Evolutionary conservation across 2,113 vertebrate species (phyloP).

Genomic region (Hipposideros armiger): DNA sequence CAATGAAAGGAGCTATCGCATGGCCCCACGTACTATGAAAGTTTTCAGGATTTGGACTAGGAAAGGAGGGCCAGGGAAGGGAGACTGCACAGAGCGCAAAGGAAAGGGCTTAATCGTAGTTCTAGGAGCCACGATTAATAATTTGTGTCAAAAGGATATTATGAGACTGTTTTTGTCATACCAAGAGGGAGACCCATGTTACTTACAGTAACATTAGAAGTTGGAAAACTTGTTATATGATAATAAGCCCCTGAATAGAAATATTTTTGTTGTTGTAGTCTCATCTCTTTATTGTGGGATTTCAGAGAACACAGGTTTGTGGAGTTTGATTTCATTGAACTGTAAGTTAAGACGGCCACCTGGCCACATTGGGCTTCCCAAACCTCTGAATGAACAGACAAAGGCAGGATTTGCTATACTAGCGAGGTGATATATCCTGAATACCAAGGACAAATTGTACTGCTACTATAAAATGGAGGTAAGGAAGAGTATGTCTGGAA

Average conservation of each 20-base stretch:
- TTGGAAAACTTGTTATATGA: background rate
- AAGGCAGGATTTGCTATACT: background rate
- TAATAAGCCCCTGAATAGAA: background rate
- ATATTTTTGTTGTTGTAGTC: background rate
- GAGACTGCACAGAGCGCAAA: background rate
- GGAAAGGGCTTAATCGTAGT: background rate
- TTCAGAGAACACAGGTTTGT: constrained; percentile 28
- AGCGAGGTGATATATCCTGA: background rate
- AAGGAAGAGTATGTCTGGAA: too few relatives aligned
- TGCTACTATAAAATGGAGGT: background rate
- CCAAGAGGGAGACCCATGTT: background rate
- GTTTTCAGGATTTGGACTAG: background rate
- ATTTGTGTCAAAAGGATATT: background rate
- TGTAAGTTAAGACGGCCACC: background rate
- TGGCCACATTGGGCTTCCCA: background rate
- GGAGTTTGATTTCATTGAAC: background rate
- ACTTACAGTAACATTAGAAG: background rate
- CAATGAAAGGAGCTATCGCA: background rate
- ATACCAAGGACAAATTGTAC: background rate
- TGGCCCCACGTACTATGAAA: background rate
- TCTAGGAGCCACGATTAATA: background rate
- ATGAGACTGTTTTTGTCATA: background rate
- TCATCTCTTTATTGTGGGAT: background rate
- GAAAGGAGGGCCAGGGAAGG: background rate
- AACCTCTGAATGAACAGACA: background rate